phyloP scores from a whole-genome alignment of 1,140 invertebrate species.

The Bombus impatiens region DNA sequence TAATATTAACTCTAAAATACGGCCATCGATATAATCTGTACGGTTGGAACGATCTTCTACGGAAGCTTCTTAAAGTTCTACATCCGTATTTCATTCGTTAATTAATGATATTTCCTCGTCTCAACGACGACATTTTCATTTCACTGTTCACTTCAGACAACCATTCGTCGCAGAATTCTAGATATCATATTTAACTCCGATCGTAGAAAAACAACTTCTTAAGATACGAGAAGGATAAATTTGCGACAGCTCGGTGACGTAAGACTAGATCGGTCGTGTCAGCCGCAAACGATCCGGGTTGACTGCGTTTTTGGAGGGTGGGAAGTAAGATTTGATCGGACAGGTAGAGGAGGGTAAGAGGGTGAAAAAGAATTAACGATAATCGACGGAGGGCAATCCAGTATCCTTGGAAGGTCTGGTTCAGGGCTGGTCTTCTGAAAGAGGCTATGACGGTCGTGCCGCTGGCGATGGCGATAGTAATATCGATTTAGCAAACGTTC shows the following conservation, averaged over 20 bases:
- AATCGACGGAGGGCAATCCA: constrained; percentile 48
- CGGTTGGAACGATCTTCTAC: no score
- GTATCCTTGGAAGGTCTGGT: constrained; percentile 59
- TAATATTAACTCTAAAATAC: no score
- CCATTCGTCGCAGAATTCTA: no score
- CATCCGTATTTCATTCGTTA: no score
- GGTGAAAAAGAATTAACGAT: constrained; percentile 58
- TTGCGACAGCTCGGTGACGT: not conserved
- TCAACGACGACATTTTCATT: no score
- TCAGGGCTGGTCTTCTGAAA: constrained; percentile 47
- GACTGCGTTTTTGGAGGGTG: not conserved
- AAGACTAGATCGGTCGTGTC: not conserved
- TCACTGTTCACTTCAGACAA: no score
- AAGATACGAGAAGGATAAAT: not conserved
- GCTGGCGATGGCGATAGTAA: constrained; percentile 67
- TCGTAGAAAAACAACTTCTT: no score
- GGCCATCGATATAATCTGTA: no score
- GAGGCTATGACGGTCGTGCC: constrained; percentile 55
- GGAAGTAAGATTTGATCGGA: not conserved
- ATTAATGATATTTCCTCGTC: no score
- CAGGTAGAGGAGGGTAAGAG: not conserved
- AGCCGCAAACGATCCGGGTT: not conserved
- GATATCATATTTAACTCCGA: no score
- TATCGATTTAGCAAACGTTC: constrained; percentile 71
- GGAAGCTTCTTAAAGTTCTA: no score